Conservation (phyloP, 2,888 invertebrate genomes). For the Asteroscopus sphinx region DNA sequence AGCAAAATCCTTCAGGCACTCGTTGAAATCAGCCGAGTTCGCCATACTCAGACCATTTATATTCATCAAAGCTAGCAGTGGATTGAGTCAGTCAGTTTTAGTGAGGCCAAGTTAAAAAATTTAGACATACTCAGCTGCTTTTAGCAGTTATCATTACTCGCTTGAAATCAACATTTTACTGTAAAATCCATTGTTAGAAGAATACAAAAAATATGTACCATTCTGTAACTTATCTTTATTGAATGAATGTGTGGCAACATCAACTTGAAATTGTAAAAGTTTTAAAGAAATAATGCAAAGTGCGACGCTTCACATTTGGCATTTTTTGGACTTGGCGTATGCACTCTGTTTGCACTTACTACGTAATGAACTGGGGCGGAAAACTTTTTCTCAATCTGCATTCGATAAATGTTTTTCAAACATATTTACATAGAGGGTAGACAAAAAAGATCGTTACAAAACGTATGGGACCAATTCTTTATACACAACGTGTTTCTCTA, state of each 20-base stretch:
- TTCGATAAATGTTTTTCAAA: background rate
- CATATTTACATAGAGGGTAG: background rate
- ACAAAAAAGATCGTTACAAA: background rate
- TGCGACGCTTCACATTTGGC: constrained; percentile 2
- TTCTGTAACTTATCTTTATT: background rate
- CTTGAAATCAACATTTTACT: background rate
- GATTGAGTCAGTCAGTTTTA: constrained; percentile 48
- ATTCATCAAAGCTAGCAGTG: constrained; percentile 60
- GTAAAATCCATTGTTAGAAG: background rate
- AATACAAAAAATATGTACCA: background rate
- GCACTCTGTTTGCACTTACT: constrained; percentile 6
- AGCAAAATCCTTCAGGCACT: constrained; percentile 55
- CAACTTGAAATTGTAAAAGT: background rate
- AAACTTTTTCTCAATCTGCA: background rate
- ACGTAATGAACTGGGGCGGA: background rate
- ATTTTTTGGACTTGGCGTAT: constrained; percentile 1
- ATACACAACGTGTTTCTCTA: constrained; percentile 16
- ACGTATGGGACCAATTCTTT: too few species aligned
- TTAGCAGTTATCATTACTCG: constrained; percentile 17
- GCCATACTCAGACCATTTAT: constrained; percentile 56
- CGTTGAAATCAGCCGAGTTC: constrained; percentile 48
- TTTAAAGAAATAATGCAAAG: background rate
- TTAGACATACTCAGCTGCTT: constrained; percentile 37
- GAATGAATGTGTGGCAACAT: background rate
- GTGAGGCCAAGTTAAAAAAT: constrained; percentile 40